Evolutionary conservation across 2,888 invertebrate species (phyloP), one percentile per base, ranked within the genome.

Genomic region (Microdon myrmicae): DNA sequence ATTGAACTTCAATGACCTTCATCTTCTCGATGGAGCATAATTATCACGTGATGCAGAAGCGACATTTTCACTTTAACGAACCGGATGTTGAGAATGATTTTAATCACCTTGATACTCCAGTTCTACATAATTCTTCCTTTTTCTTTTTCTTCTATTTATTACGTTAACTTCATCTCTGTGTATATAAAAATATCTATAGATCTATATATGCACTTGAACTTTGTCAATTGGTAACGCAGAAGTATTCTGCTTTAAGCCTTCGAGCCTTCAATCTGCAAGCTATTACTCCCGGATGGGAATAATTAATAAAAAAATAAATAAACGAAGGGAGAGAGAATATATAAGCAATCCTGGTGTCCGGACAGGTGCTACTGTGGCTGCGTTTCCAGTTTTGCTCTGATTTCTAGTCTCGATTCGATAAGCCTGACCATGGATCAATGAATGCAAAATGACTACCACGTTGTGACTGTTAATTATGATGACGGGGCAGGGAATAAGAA

Each of bases 401-500:
- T 58, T 64, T 58, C 51, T 64, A 64, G 43, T 26, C 29, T 28
- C 10, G 12, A 12, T 13, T n/a, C 17, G 8, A n/a, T 16, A 12
- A 31, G 28, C 34, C 17, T 26, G 49, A 41, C 37, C 34, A 51
- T 51, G 49, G 37, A 64, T 58, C 64, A 64, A 64, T 64, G 64
- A 56, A 51, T 51, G 47, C 29, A 17, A 53, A 64, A 47, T 64
- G 37, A 43, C 64, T 51, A 41, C 37, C 45, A 53, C 39, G 39
- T 43, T 45, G 51, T 51, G 47, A 58, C 64, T 64, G 64, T 64
- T 64, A 64, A 64, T 64, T 64, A 64, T 64, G 64, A 64, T 64
- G 64, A 64, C 41, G 64, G 64, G 41, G 51, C 43, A 47, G 32
- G 58, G 64, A 64, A 58, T 61, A 56, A 51, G 61, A 64, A 64